Evolutionary conservation across 2,113 vertebrate genomes (phyloP), one percentile per base, ranked within the genome.

Genomic region (Tonatia bakeri): DNA sequence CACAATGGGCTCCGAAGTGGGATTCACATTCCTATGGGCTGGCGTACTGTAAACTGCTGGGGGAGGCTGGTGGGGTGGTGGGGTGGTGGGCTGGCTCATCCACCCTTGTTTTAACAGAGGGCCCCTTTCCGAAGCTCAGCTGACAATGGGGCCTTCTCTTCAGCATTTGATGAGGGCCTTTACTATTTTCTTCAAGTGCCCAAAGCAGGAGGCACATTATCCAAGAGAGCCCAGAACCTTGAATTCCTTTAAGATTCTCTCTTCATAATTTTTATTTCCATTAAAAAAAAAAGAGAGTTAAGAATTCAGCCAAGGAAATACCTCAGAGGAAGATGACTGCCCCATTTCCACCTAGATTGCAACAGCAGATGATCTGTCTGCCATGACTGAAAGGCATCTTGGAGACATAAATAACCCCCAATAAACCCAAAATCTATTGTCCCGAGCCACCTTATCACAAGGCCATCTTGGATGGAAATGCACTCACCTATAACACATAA

Each of bases 11-110:
- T 96, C 96, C 72, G 79, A 90, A 90, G 96, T 93, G 65, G 91
- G 92, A 96, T 96, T 95, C 97, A 47, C 97, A 98, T 98, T 98
- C 97, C 97, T 97, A 96, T 72, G 92, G 87, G 94, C 94, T 96
- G 76, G 91, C 65, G 91, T 94, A 96, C 96, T 96, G n/a, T 96
- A 96, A 97, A 97, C 96, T 91, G n/a, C 87, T 43, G 12, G 90
- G 47, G 65, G 73, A 90, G 86, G 94, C 94, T 24, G 17, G 36
- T 15, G 52, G 40, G 13, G 43, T 69, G 38, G 88, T 72, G 40
- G 90, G 90, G 43, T 69, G 38, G 88, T 72, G 40, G 90, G 90
- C 76, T 11, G 77, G 90, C 7, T 81, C 70, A 26, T 43, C 83
- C 17, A 40, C 47, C 77, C 65, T 80, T 75, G 40, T 91, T 83